A percentile compares a stretch with the other conserved stretches of the same genome.
Conservation (phyloP, 2,888 invertebrate genomes). For the Exephanes ischioxanthus region DNA sequence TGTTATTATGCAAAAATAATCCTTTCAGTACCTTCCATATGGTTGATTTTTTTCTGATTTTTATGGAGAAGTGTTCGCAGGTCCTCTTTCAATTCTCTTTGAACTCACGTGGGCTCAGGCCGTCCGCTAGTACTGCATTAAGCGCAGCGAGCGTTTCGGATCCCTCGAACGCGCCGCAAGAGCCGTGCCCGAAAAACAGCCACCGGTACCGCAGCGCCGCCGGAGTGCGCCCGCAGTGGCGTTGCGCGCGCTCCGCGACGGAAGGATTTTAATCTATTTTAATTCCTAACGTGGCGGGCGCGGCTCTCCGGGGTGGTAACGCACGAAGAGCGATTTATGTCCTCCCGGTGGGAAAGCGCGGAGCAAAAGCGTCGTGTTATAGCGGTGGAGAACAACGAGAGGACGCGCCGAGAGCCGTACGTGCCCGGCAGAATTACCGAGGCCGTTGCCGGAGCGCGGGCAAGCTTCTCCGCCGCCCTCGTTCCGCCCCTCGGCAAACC, state of each 20-base stretch:
- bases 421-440: conserved; percentile 70
- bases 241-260: not conserved
- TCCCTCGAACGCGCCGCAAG: not conserved
- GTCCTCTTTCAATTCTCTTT: too few relatives aligned
- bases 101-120: too few relatives aligned
- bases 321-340: conserved; percentile 75
- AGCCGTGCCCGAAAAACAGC: not conserved
- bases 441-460: not conserved
- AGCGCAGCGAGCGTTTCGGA: not conserved
- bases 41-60: too few relatives aligned
- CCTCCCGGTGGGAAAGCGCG: conserved; percentile 19
- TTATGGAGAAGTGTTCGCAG: too few relatives aligned
- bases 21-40: too few relatives aligned
- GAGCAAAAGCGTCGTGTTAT: conserved; percentile 43
- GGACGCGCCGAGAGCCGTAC: conserved; percentile 71
- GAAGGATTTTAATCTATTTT: conserved; percentile 78
- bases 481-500: not conserved
- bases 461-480: not conserved
- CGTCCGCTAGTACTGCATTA: too few relatives aligned
- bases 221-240: not conserved
- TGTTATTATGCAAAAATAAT: too few relatives aligned
- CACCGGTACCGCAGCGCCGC: not conserved
- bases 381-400: conserved; percentile 25
- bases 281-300: conserved; percentile 77
- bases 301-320: conserved; percentile 55